A percentile compares a stretch with the other conserved stretches of the same genome.
Evolutionary conservation across 1,140 invertebrate genomes (phyloP).

Genomic region (Agrypnia vestita): DNA sequence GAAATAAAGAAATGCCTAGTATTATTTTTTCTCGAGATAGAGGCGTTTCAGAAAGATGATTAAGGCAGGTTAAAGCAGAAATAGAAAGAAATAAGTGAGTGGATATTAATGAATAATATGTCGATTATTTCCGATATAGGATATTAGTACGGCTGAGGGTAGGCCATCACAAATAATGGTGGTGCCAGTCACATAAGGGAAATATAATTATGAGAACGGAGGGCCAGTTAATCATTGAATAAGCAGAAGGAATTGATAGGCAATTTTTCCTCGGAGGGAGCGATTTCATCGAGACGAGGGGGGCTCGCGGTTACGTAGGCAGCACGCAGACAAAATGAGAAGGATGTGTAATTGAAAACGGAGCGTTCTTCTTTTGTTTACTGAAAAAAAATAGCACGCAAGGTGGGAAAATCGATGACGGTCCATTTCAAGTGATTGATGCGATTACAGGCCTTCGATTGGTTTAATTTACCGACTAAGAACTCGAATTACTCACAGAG

Average conservation of each 20-base stretch:
- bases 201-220: slow-evolving; percentile 28
- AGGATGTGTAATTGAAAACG: slow-evolving; percentile 15
- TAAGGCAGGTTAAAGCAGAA: not conserved
- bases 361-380: not conserved
- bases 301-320: not conserved
- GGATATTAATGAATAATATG: no score
- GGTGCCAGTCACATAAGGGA: slow-evolving; percentile 30
- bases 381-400: no score
- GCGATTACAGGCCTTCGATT: no score
- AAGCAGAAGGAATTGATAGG: slow-evolving; percentile 32
- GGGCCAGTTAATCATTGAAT: slow-evolving; percentile 27
- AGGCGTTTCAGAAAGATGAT: not conserved
- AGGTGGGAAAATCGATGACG: no score
- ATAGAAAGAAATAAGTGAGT: no score
- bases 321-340: not conserved
- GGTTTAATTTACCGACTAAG: no score
- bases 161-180: slow-evolving; percentile 16
- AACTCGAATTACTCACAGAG: no score
- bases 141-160: no score
- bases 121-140: no score
- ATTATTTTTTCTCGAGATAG: no score
- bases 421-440: no score
- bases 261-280: slow-evolving; percentile 25
- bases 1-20: not conserved
- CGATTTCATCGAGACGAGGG: not conserved